Evolutionary conservation across 2,888 invertebrate species (phyloP).

Genomic region (Limnephilus rhombicus): DNA sequence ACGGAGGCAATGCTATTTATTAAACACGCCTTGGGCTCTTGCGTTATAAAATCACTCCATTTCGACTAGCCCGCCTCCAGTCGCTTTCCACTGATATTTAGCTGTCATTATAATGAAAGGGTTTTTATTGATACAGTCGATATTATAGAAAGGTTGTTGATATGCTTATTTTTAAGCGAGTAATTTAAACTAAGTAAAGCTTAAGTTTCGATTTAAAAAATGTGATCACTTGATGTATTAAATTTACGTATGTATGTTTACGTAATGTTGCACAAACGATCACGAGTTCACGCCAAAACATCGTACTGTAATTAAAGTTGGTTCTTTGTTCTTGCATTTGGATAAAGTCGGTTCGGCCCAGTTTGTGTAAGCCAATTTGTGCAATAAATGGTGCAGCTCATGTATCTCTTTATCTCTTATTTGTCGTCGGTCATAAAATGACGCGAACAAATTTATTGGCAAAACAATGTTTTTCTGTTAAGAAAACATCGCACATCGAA

Average conservation of each 20-base stretch:
- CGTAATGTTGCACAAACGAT: not conserved
- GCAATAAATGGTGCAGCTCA: not conserved
- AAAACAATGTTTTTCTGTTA: not conserved
- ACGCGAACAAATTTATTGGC: not conserved
- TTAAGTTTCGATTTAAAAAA: not conserved
- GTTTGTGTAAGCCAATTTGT: not conserved
- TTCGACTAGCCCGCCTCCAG: no score
- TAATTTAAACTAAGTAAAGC: not conserved
- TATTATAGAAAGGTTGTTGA: not conserved
- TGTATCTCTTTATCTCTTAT: not conserved
- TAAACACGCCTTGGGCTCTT: no score
- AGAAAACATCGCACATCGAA: not conserved
- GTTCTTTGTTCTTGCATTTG: not conserved
- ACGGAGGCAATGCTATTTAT: not conserved
- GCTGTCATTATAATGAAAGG: not conserved
- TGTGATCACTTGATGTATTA: not conserved
- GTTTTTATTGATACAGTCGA: not conserved
- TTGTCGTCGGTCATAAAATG: not conserved
- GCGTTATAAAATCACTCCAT: no score
- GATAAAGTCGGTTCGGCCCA: not conserved
- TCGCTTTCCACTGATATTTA: no score
- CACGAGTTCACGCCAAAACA: not conserved
- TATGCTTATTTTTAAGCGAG: not conserved
- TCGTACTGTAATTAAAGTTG: not conserved
- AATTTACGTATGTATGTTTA: not conserved